phyloP scores from a whole-genome alignment of 2,888 invertebrate genomes.

The Cosmia trapezina region DNA sequence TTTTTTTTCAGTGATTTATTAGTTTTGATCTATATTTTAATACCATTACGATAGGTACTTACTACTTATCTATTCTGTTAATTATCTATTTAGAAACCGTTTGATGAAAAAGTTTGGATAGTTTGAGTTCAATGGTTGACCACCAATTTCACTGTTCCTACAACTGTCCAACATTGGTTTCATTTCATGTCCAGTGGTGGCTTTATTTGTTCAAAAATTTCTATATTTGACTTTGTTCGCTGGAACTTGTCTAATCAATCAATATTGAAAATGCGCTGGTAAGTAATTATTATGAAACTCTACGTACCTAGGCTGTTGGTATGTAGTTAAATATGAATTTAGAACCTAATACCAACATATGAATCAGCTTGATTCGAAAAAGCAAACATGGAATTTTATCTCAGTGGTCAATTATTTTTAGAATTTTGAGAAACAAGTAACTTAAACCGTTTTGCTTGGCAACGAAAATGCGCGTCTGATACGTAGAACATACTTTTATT shows the following conservation, averaged over 20 bases:
- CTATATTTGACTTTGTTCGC: neutral
- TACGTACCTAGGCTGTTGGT: no score
- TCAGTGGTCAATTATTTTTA: constrained; percentile 2
- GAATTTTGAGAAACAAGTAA: neutral
- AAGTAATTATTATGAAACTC: neutral
- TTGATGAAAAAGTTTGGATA: neutral
- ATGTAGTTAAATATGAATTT: neutral
- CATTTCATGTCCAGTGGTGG: neutral
- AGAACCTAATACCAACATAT: neutral
- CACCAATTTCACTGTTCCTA: constrained; percentile 1
- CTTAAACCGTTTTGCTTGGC: neutral
- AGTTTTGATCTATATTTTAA: no score
- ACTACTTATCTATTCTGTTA: no score
- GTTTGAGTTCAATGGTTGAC: neutral
- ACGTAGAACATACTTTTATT: constrained; percentile 17
- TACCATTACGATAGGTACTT: no score
- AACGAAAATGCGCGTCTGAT: constrained; percentile 4
- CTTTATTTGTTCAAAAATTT: neutral
- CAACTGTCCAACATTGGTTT: constrained; percentile 16
- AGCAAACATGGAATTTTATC: neutral
- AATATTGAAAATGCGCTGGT: neutral
- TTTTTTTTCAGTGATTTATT: no score
- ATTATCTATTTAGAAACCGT: neutral
- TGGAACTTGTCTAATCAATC: neutral
- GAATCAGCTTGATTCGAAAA: neutral